Percentiles rank a stretch among this genome's conserved stretches.
Conservation (phyloP, 1,140 invertebrate genomes). For the Plutomurus gul region DNA sequence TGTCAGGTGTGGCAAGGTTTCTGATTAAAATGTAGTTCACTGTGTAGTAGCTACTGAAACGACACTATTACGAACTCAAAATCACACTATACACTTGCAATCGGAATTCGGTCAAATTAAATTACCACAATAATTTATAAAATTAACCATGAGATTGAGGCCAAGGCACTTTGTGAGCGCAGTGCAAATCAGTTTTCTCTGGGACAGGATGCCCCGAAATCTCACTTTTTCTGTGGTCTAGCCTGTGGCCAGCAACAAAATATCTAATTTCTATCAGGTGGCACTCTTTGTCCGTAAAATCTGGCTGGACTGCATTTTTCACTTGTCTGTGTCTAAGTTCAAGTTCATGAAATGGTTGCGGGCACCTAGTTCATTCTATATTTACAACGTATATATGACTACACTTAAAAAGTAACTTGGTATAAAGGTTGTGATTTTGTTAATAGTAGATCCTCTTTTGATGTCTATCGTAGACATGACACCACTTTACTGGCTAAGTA, state of each 20-base stretch:
- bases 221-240: background rate
- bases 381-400: too few relatives aligned
- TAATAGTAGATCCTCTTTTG: too few relatives aligned
- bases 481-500: too few relatives aligned
- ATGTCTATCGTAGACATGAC: too few relatives aligned
- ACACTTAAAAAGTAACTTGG: too few relatives aligned
- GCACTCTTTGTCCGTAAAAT: background rate
- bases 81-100: background rate
- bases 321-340: background rate
- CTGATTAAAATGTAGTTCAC: slow-evolving; percentile 4
- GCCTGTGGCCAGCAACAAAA: background rate
- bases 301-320: background rate
- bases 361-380: background rate
- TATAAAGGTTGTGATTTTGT: too few relatives aligned
- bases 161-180: too few relatives aligned
- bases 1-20: slow-evolving; percentile 20
- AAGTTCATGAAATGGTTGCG: background rate
- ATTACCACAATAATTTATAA: too few relatives aligned
- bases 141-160: too few relatives aligned
- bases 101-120: too few relatives aligned
- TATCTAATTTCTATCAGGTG: background rate
- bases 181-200: too few relatives aligned
- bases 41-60: background rate
- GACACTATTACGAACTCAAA: background rate
- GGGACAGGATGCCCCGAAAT: background rate